Evolutionary conservation across 2,888 invertebrate species (phyloP).

Genomic region (Drosophila meridionalis): DNA sequence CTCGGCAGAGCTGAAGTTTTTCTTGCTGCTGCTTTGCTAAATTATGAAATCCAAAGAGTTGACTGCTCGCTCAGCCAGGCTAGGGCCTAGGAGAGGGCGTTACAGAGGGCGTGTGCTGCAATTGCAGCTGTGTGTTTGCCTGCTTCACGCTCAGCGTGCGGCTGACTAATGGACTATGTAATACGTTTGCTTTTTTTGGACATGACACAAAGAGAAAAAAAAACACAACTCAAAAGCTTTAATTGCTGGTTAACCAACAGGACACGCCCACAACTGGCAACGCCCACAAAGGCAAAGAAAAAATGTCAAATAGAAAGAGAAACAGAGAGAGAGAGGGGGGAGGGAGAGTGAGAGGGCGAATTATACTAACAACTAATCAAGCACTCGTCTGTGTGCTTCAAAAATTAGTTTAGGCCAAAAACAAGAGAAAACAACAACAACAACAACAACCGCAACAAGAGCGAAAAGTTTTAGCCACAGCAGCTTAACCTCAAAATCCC

Average conservation of each 20-base stretch:
- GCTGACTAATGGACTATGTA: conserved; percentile 74
- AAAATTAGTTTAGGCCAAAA: conserved; percentile 78
- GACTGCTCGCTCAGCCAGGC: background rate
- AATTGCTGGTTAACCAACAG: conserved; percentile 54
- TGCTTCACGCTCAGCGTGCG: conserved; percentile 26
- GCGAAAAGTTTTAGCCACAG: conserved; percentile 75
- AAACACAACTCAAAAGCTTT: conserved; percentile 39
- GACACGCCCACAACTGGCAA: background rate
- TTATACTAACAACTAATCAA: conserved; percentile 69
- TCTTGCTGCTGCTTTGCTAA: conserved; percentile 42
- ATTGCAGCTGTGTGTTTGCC: conserved; percentile 16
- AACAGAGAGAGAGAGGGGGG: background rate
- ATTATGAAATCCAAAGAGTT: conserved; percentile 66
- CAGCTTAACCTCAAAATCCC: conserved; percentile 79
- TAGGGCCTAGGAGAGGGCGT: background rate
- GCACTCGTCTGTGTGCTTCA: conserved; percentile 58
- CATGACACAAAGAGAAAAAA: conserved; percentile 16
- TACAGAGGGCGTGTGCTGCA: background rate
- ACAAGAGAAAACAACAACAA: background rate
- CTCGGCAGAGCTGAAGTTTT: background rate
- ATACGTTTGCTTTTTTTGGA: conserved; percentile 56
- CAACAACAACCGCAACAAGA: background rate
- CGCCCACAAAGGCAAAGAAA: background rate
- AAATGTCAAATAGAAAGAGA: background rate
- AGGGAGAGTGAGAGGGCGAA: background rate